These are phyloP conservation scores for Potamarius usumacintae DNA, from an alignment of 2,113 vertebrate species.

Conservation along the genomic window DNA sequence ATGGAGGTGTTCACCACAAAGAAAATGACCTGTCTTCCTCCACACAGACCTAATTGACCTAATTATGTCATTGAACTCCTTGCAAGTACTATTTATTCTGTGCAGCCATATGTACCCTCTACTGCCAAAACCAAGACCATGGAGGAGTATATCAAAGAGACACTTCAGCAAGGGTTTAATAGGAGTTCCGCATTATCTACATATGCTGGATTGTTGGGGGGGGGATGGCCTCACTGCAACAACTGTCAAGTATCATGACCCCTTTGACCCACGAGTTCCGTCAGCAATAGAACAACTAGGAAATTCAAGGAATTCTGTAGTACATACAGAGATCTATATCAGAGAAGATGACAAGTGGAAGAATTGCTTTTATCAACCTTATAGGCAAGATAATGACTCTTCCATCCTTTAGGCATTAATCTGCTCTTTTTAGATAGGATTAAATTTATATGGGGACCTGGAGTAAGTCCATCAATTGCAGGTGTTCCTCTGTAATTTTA, in stretches of 20 bases:
- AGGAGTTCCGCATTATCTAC: neutral
- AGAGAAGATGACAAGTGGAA: neutral
- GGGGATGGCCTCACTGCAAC: neutral
- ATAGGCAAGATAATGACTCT: neutral
- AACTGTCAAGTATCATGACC: neutral
- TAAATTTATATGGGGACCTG: neutral
- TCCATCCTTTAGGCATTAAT: too few relatives aligned
- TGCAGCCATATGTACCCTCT: neutral
- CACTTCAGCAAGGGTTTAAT: neutral
- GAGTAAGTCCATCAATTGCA: constrained; percentile 9
- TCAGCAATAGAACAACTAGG: neutral
- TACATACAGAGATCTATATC: neutral
- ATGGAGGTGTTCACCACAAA: neutral
- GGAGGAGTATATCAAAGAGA: neutral
- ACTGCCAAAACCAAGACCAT: neutral
- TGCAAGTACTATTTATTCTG: neutral
- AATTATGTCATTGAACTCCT: neutral
- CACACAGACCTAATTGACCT: neutral
- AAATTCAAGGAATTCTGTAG: neutral
- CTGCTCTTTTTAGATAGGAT: neutral
- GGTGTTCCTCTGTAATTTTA: constrained; percentile 3
- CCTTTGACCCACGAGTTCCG: neutral
- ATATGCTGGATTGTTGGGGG: neutral
- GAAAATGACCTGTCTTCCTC: neutral
- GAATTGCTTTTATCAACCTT: neutral